Evolutionary conservation across 2,888 invertebrate species (phyloP).

Genomic region (Conchocele bisecta): DNA sequence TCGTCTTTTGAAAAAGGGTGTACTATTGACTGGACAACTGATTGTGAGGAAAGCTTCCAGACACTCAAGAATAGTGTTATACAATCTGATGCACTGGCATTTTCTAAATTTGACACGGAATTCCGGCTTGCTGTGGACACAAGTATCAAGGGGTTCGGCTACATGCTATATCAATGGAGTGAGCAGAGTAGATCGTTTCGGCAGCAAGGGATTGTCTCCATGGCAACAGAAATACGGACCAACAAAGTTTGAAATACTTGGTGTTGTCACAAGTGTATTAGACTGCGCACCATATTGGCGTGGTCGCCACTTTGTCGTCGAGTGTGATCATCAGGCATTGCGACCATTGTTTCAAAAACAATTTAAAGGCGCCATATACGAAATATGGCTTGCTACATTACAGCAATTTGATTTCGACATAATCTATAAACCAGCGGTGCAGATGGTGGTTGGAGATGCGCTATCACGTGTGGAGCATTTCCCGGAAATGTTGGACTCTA

Average conservation of each 20-base stretch:
- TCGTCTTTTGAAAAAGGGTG: no score
- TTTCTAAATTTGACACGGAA: slow-evolving; percentile 40
- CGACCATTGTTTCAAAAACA: slow-evolving; percentile 6
- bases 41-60: no score
- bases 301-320: background rate
- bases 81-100: slow-evolving; percentile 43
- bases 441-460: slow-evolving; percentile 5
- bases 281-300: slow-evolving; percentile 9
- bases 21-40: slow-evolving; percentile 35
- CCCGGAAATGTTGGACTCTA: background rate
- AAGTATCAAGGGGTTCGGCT: slow-evolving; percentile 39
- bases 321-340: slow-evolving; percentile 13
- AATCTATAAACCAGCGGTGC: background rate
- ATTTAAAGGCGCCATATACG: slow-evolving; percentile 8
- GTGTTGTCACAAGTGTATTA: slow-evolving; percentile 4
- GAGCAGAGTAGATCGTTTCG: slow-evolving; percentile 3
- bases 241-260: slow-evolving; percentile 5
- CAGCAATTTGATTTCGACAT: slow-evolving; percentile 22
- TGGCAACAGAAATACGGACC: background rate
- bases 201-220: slow-evolving; percentile 3
- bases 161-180: slow-evolving; percentile 46
- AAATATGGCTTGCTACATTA: slow-evolving; percentile 5
- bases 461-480: background rate
- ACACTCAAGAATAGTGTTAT: no score
- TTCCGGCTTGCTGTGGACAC: slow-evolving; percentile 52